A percentile compares a stretch with the other conserved stretches of the same genome.
These are phyloP conservation scores for Actinia tenebrosa DNA, from an alignment of 64 coral and sea anemone genomes.

Conservation along the genomic window DNA sequence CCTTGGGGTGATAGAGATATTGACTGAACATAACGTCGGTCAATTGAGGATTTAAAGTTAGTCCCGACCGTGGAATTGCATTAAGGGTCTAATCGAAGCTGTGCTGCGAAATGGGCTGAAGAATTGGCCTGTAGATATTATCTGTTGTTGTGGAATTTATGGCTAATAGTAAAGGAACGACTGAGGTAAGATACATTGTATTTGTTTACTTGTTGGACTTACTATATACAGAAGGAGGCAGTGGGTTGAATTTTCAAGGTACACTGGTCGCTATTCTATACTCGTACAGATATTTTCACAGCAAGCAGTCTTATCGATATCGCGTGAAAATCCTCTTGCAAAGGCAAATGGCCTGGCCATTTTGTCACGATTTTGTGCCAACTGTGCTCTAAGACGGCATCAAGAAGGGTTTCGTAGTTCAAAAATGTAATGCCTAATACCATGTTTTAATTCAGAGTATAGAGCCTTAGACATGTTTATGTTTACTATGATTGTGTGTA, in stretches of 20 bases:
- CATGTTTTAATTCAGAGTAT: neutral
- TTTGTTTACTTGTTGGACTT: neutral
- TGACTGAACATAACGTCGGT: neutral
- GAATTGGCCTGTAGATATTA: neutral
- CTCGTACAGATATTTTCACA: constrained; percentile 1
- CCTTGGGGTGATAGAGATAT: neutral
- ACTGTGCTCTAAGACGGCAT: neutral
- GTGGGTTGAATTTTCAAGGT: constrained; percentile 22
- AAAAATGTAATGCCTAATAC: neutral
- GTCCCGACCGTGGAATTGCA: neutral
- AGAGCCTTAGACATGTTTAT: constrained; percentile 23
- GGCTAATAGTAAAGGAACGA: constrained; percentile 15
- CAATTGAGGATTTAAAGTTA: neutral
- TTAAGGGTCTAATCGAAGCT: constrained; percentile 13
- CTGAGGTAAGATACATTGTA: constrained; percentile 4
- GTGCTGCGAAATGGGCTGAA: constrained; percentile 26
- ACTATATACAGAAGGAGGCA: neutral
- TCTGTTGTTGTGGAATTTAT: constrained; percentile 16
- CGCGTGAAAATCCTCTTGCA: constrained; percentile 14
- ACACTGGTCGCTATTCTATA: constrained; percentile 3
- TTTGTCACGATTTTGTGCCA: constrained; percentile 12
- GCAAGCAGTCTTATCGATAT: constrained; percentile 19
- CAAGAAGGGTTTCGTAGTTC: neutral
- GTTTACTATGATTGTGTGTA: constrained; percentile 7
- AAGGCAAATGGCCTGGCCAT: neutral